Percentiles rank a stretch among this genome's conserved stretches.
Conservation (phyloP, 2,888 invertebrate species). For the Cylloceria caligata region DNA sequence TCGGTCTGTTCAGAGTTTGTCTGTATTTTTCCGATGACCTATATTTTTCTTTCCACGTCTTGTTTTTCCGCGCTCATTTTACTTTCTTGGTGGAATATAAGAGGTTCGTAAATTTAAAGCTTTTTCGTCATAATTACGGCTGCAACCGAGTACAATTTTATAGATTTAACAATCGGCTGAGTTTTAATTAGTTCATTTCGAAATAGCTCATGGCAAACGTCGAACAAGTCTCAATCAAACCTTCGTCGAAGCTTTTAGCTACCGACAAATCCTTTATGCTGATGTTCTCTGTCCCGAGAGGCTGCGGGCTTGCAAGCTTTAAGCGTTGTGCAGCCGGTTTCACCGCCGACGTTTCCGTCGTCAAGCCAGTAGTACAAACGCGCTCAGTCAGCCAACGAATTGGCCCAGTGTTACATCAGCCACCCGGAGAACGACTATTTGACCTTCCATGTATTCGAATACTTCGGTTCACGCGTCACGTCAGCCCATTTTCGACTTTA, state of each 20-base stretch:
- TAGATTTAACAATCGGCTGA: slow-evolving; percentile 33
- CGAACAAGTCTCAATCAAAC: slow-evolving; percentile 63
- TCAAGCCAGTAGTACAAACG: slow-evolving; percentile 59
- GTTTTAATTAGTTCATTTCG: slow-evolving; percentile 25
- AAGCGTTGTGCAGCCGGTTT: background rate
- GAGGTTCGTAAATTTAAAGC: background rate
- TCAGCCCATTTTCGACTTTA: slow-evolving; percentile 56
- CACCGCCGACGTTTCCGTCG: slow-evolving; percentile 53
- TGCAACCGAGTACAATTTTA: slow-evolving; percentile 10
- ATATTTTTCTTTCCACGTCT: background rate
- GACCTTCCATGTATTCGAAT: slow-evolving; percentile 43
- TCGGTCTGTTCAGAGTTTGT: slow-evolving; percentile 12
- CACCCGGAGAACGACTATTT: slow-evolving; percentile 9
- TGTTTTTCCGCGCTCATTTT: background rate
- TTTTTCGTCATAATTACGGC: slow-evolving; percentile 4
- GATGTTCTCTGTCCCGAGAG: slow-evolving; percentile 2
- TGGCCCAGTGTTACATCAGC: slow-evolving; percentile 44
- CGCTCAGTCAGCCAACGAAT: slow-evolving; percentile 62
- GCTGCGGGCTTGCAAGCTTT: slow-evolving; percentile 38
- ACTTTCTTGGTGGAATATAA: background rate
- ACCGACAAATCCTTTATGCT: slow-evolving; percentile 55
- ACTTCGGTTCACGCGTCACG: slow-evolving; percentile 42
- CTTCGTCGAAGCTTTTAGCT: slow-evolving; percentile 26
- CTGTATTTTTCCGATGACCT: slow-evolving; percentile 29
- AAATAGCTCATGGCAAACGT: slow-evolving; percentile 25